Evolutionary conservation across 30 jellyfish, hydroid and myxozoan species (phyloP), one percentile per base, ranked within the genome.

Genomic region (Pseudorhiza aurosa): DNA sequence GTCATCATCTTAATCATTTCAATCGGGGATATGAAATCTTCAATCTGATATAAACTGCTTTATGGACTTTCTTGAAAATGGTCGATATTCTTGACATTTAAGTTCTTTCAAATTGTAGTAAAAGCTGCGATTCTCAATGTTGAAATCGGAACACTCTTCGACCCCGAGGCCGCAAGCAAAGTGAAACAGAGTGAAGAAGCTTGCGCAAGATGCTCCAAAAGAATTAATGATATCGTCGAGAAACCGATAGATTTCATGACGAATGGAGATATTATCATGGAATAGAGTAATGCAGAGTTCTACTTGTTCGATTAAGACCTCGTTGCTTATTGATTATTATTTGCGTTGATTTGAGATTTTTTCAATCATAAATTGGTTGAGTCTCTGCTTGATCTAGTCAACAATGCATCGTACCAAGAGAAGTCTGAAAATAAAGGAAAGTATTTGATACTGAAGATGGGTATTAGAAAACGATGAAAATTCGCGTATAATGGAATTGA

Each of bases 141-240:
- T 27, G 87, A 82, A 39, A 36, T 70, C 31, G 94, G 82, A 7
- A 68, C 58, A 22, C 58, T 82, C 32, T 82, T 82, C 47, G 94
- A 82, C 46, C 94, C 94, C 1, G 87, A 55, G 19, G 69, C 85
- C 27, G 67, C 65, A 14, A 60, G 74, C 51, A 47, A 56, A 4
- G 12, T 82, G 45, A 39, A 71, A 59, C 79, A 69, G 57, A 69
- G 94, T 55, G 82, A 82, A 82, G 94, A 50, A 29, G 62, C 77
- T 2, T 82, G 94, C 75, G 15, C 45, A 10, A 68, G 58, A 17
- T 82, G 94, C 42, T 68, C 84, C 6, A 68, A 69, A 19, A 82
- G 63, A 21, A 51, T 64, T 11, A 82, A 12, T 21, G 84, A 68
- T 17, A n/a, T 82, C 42, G 31, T 58, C 0, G 87, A 82, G 0